These are phyloP conservation scores for Therioaphis trifolii DNA, from an alignment of 2,888 invertebrate genomes.

Conservation along the genomic window DNA sequence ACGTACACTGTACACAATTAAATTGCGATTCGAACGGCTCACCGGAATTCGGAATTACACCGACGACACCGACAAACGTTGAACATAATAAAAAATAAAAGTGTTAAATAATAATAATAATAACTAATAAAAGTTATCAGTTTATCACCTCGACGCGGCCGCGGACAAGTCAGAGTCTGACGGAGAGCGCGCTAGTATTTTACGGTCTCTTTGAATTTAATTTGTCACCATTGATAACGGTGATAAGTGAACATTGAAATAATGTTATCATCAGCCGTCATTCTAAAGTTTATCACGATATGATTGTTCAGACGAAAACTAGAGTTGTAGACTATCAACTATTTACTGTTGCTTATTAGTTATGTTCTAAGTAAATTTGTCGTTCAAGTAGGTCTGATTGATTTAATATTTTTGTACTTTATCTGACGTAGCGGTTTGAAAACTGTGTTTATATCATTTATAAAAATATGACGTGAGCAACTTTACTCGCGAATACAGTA, in stretches of 20 bases:
- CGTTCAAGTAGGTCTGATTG: background rate
- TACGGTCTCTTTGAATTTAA: background rate
- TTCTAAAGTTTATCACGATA: conserved; percentile 9
- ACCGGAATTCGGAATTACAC: too few species aligned
- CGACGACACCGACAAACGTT: too few species aligned
- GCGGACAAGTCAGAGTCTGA: too few species aligned
- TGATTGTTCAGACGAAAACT: conserved; percentile 1
- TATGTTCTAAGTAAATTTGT: background rate
- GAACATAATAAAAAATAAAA: too few species aligned
- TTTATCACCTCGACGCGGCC: too few species aligned
- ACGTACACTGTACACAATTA: too few species aligned
- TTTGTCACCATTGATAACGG: background rate
- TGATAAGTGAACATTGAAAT: background rate
- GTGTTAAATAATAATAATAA: too few species aligned
- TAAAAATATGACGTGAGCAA: conserved; percentile 40
- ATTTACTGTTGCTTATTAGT: background rate
- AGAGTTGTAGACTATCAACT: background rate
- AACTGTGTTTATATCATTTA: background rate
- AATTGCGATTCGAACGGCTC: too few species aligned
- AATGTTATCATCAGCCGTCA: conserved; percentile 28
- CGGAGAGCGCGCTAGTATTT: background rate
- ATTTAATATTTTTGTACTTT: background rate
- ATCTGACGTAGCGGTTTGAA: background rate
- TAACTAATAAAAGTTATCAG: too few species aligned
- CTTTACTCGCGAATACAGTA: background rate